These are phyloP conservation scores for Anaspis maculata DNA, from an alignment of 2,888 invertebrate species.

Conservation along the genomic window DNA sequence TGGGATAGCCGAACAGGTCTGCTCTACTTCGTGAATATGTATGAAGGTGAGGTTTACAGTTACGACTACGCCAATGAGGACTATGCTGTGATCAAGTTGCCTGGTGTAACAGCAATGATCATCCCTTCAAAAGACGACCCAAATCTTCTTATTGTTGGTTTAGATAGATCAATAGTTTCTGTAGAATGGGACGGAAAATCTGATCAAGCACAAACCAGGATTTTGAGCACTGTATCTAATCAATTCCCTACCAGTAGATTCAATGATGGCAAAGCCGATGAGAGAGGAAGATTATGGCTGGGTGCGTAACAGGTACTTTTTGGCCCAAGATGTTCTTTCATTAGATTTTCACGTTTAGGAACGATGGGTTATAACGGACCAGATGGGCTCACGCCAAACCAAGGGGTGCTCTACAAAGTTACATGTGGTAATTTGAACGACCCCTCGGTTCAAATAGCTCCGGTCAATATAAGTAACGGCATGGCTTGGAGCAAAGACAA, in stretches of 20 bases:
- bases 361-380: conserved; percentile 48
- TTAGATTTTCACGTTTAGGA: no score
- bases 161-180: conserved; percentile 11
- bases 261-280: conserved; percentile 54
- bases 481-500: conserved; percentile 66
- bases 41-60: conserved; percentile 15
- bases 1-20: conserved; percentile 18
- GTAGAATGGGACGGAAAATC: conserved; percentile 4
- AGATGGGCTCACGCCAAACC: conserved; percentile 30
- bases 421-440: conserved; percentile 29
- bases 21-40: conserved; percentile 20
- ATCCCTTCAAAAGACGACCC: conserved; percentile 18
- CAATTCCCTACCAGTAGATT: conserved; percentile 42
- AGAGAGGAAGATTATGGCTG: conserved; percentile 46
- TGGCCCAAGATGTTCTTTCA: no score
- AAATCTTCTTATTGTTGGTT: conserved; percentile 16
- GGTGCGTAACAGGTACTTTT: no score
- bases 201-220: no score
- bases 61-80: conserved; percentile 18
- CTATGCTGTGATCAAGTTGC: conserved; percentile 13
- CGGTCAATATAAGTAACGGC: conserved; percentile 67
- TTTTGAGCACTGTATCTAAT: no score
- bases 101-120: conserved; percentile 17
- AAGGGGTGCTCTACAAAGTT: conserved; percentile 52
- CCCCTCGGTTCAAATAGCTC: conserved; percentile 37